Evolutionary conservation across 2,113 vertebrate genomes (phyloP).

Genomic region (Cathartes aura): DNA sequence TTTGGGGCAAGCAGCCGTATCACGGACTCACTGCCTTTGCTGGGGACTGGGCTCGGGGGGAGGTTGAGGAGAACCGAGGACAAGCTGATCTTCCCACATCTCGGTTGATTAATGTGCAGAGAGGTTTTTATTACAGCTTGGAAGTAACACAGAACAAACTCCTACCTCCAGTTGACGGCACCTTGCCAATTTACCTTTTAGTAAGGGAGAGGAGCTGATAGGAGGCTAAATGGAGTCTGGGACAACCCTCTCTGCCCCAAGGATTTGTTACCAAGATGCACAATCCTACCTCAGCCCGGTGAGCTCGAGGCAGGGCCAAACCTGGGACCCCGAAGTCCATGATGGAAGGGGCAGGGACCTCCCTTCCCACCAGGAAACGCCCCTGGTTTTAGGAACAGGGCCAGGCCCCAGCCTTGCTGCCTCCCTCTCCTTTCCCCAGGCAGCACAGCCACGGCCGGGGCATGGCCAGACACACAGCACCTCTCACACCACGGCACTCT

Average conservation of each 20-base stretch:
- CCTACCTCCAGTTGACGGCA: neutral
- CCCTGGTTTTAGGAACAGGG: neutral
- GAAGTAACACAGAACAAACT: neutral
- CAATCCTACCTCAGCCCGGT: accelerated
- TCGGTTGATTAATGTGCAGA: neutral
- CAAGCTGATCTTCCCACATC: neutral
- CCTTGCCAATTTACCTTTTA: neutral
- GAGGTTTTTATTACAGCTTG: neutral
- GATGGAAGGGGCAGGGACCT: neutral
- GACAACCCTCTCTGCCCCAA: neutral
- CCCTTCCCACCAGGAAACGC: neutral
- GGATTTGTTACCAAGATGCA: accelerated
- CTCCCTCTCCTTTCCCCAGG: neutral
- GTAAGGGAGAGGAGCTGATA: neutral
- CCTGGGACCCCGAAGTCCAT: neutral
- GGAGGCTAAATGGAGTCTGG: neutral
- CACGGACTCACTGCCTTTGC: accelerated
- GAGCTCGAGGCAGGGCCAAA: neutral
- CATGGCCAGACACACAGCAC: neutral
- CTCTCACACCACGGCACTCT: neutral
- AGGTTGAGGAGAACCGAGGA: neutral
- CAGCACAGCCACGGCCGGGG: neutral
- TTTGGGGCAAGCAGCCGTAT: too few relatives aligned
- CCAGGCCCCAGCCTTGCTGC: neutral
- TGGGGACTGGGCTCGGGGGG: neutral